Conservation (phyloP, 2,797 vertebrate genomes). For the Sebastes glaucus region DNA sequence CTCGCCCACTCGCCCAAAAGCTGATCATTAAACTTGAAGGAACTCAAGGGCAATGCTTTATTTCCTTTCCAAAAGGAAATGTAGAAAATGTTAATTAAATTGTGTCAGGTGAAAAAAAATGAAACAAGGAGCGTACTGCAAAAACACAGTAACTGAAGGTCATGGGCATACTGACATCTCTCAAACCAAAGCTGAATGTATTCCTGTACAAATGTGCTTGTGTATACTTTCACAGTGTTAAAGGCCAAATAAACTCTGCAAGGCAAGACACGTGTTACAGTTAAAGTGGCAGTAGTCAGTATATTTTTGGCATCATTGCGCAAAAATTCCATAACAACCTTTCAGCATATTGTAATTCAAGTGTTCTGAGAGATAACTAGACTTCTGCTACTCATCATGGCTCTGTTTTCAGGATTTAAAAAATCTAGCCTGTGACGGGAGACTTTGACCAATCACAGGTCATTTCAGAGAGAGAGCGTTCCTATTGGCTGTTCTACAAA, state of each 20-base stretch:
- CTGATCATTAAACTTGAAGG: slow-evolving; percentile 70
- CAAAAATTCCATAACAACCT: no score
- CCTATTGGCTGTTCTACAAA: no score
- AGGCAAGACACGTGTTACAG: neutral
- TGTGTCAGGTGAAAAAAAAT: slow-evolving; percentile 26
- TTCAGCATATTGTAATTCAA: no score
- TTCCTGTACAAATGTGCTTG: neutral
- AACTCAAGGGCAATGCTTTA: slow-evolving; percentile 76
- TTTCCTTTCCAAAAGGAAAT: slow-evolving; percentile 56
- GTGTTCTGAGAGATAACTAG: no score
- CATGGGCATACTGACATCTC: slow-evolving; percentile 24
- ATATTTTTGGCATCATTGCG: no score
- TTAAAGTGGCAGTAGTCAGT: neutral
- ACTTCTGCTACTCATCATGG: no score
- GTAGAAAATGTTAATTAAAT: slow-evolving; percentile 70
- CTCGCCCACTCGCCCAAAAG: slow-evolving; percentile 36
- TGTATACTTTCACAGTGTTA: slow-evolving; percentile 11
- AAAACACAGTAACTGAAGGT: slow-evolving; percentile 55
- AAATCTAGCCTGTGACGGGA: no score
- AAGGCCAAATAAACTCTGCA: slow-evolving; percentile 21
- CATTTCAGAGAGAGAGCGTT: no score
- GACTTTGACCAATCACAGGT: no score
- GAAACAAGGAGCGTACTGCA: slow-evolving; percentile 9
- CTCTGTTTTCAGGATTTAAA: no score
- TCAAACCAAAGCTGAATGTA: slow-evolving; percentile 26